Evolutionary conservation across 2,888 invertebrate species (phyloP).

Genomic region (Hypsopygia costalis): DNA sequence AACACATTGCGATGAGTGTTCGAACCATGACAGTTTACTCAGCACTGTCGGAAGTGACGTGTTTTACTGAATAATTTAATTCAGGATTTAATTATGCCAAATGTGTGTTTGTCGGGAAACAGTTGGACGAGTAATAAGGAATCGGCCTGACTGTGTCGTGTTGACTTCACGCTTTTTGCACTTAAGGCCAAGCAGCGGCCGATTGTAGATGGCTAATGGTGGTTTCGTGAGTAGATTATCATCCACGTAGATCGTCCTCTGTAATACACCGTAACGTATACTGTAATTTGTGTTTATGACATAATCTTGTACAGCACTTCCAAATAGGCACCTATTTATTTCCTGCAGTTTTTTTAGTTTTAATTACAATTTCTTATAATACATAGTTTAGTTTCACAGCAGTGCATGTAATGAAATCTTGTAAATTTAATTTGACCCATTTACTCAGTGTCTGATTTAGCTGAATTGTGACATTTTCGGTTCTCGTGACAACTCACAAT

Average conservation of each 20-base stretch:
- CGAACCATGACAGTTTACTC: constrained; percentile 33
- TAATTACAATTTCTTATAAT: too few relatives aligned
- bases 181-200: constrained; percentile 40
- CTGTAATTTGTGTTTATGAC: too few relatives aligned
- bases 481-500: too few relatives aligned
- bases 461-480: too few relatives aligned
- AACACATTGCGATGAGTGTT: constrained; percentile 37
- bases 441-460: too few relatives aligned
- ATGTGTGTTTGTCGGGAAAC: constrained; percentile 44
- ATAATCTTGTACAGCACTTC: too few relatives aligned
- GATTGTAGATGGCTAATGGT: constrained; percentile 16
- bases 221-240: neutral
- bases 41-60: constrained; percentile 15
- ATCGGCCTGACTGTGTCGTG: constrained; percentile 33
- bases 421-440: too few relatives aligned
- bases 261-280: too few relatives aligned
- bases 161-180: constrained; percentile 51
- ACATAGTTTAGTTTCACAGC: too few relatives aligned
- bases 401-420: too few relatives aligned
- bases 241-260: neutral
- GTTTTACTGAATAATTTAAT: constrained; percentile 17
- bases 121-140: constrained; percentile 48
- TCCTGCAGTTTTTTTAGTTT: too few relatives aligned
- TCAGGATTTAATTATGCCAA: constrained; percentile 18
- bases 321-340: too few relatives aligned